phyloP scores from a whole-genome alignment of 2,888 invertebrate genomes.

The Nomada hirtipes region DNA sequence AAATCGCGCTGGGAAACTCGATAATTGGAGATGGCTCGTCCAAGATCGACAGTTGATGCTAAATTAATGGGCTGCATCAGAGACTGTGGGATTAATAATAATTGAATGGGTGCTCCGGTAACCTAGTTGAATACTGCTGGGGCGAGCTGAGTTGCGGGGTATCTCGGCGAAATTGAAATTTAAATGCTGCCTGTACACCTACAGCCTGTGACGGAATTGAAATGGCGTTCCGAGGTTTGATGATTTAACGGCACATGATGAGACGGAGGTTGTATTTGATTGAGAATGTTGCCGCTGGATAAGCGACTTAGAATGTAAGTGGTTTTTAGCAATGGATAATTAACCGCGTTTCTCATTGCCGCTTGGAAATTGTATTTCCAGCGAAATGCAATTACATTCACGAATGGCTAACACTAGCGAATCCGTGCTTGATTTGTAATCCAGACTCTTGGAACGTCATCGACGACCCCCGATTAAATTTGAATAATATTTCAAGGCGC shows the following conservation, averaged over 20 bases:
- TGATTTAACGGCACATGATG: not conserved
- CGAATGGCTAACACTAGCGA: not conserved
- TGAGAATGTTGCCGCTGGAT: not conserved
- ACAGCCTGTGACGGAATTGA: not conserved
- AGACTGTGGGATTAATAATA: conserved; percentile 19
- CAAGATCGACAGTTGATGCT: not conserved
- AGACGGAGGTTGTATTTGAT: not conserved
- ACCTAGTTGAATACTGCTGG: conserved; percentile 7
- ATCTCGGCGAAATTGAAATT: conserved; percentile 23
- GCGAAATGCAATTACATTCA: not conserved
- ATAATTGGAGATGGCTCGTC: not conserved
- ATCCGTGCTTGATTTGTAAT: not conserved
- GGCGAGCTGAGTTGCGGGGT: not conserved
- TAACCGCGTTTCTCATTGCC: too few relatives aligned
- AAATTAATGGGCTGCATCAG: conserved; percentile 7
- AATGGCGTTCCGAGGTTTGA: conserved; percentile 1
- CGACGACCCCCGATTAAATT: conserved; percentile 19
- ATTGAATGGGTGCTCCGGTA: conserved; percentile 18
- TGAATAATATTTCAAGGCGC: conserved; percentile 6
- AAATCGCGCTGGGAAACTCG: not conserved
- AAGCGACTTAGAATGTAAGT: not conserved
- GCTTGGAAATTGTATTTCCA: too few relatives aligned
- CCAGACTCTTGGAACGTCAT: conserved; percentile 16
- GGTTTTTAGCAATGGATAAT: too few relatives aligned
- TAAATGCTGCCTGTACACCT: not conserved